phyloP scores from a whole-genome alignment of 1,140 invertebrate species.

The Dolichoris vasculosae region DNA sequence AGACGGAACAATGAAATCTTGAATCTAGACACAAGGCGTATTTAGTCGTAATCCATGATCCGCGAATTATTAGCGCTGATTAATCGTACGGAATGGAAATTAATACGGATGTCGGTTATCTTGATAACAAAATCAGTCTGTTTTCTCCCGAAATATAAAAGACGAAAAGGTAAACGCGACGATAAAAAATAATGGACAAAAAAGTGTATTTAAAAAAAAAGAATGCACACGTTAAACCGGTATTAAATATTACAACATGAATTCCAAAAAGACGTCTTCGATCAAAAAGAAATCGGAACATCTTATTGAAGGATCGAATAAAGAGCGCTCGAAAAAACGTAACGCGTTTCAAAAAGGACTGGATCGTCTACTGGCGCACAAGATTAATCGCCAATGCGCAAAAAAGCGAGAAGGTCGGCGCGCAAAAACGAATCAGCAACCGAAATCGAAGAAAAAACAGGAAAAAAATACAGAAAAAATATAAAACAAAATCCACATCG shows the following conservation, averaged over 20 bases:
- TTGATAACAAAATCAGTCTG: neutral
- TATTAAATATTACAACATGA: neutral
- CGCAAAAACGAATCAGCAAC: neutral
- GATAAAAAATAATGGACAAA: neutral
- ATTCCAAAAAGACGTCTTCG: neutral
- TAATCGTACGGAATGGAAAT: neutral
- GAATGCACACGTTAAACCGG: neutral
- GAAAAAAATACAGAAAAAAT: neutral
- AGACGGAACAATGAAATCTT: neutral
- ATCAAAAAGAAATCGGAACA: neutral
- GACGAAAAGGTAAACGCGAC: neutral
- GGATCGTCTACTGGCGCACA: neutral
- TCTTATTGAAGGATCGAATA: neutral
- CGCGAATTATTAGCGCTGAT: neutral
- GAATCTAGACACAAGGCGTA: neutral
- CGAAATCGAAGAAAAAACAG: neutral
- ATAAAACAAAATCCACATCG: no score
- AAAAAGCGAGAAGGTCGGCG: neutral
- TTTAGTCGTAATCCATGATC: neutral
- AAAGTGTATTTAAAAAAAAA: neutral
- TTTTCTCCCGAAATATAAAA: neutral
- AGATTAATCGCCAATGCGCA: conserved; percentile 4
- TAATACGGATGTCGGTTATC: neutral
- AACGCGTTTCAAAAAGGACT: neutral
- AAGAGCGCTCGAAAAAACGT: neutral